Evolutionary conservation across 1,140 invertebrate genomes (phyloP).

Genomic region (Papilio polytes): DNA sequence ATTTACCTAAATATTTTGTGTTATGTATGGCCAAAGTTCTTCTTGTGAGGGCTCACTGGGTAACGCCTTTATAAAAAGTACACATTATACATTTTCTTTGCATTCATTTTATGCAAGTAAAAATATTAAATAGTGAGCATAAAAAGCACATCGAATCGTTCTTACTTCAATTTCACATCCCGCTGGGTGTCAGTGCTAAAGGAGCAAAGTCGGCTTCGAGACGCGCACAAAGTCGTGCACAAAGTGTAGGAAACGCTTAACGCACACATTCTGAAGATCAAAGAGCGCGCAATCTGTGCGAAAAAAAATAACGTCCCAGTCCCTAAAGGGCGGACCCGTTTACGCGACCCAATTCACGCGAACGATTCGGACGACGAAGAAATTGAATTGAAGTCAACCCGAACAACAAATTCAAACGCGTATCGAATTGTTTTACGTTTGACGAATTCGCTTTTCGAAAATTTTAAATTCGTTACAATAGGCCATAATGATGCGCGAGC

Average conservation of each 20-base stretch:
- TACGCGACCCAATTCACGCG: slow-evolving; percentile 82
- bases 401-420: slow-evolving; percentile 82
- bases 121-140: slow-evolving; percentile 51
- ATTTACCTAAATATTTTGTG: not conserved
- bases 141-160: slow-evolving; percentile 67
- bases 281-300: slow-evolving; percentile 81
- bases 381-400: slow-evolving; percentile 80
- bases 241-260: slow-evolving; percentile 80
- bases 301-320: slow-evolving; percentile 82
- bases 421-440: slow-evolving; percentile 84
- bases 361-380: slow-evolving; percentile 75
- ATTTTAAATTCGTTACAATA: slow-evolving; percentile 81
- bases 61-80: not conserved
- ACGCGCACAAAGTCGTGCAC: slow-evolving; percentile 68
- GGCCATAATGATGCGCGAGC: slow-evolving; percentile 79
- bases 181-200: slow-evolving; percentile 72
- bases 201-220: slow-evolving; percentile 56
- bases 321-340: slow-evolving; percentile 80
- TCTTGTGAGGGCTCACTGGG: not conserved
- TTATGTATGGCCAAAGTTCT: no score
- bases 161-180: slow-evolving; percentile 72
- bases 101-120: not conserved
- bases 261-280: slow-evolving; percentile 81
- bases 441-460: slow-evolving; percentile 81
- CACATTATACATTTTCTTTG: not conserved